These are phyloP conservation scores for Cryptocheilus praepositus DNA, from an alignment of 2,888 invertebrate genomes.

Conservation along the genomic window DNA sequence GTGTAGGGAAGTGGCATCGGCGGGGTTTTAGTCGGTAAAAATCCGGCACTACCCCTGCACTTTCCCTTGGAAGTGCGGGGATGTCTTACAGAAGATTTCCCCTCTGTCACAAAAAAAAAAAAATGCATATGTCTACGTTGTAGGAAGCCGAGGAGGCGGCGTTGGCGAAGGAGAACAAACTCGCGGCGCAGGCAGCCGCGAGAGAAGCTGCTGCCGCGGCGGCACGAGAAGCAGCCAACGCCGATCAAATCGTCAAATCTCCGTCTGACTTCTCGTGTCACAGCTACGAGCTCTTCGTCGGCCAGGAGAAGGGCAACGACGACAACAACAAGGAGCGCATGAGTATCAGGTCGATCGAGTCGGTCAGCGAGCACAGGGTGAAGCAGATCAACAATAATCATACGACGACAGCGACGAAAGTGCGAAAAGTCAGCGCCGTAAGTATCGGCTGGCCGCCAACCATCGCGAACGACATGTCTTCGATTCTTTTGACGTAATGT, in stretches of 20 bases:
- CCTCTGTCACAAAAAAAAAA: no score
- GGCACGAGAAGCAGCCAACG: constrained; percentile 69
- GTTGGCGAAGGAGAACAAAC: constrained; percentile 81
- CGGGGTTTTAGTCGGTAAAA: no score
- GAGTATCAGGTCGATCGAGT: constrained; percentile 92
- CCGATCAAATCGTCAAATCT: constrained; percentile 87
- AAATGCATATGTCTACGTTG: background rate
- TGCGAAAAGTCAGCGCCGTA: constrained; percentile 96
- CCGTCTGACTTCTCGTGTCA: constrained; percentile 94
- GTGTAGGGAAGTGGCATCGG: no score
- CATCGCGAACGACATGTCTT: no score
- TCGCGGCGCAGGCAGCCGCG: constrained; percentile 80
- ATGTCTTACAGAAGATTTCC: no score
- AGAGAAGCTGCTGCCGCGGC: constrained; percentile 80
- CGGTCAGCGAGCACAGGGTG: constrained; percentile 87
- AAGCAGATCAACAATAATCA: constrained; percentile 71
- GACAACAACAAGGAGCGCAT: constrained; percentile 95
- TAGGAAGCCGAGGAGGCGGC: constrained; percentile 93
- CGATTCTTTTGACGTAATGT: no score
- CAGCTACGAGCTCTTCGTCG: constrained; percentile 94
- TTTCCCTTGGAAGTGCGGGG: no score
- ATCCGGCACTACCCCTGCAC: no score
- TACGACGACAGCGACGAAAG: constrained; percentile 78
- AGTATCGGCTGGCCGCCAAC: constrained; percentile 65
- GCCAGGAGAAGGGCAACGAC: constrained; percentile 90